Conservation (phyloP, 2,888 invertebrate species). For the Augochlorella aurata region DNA sequence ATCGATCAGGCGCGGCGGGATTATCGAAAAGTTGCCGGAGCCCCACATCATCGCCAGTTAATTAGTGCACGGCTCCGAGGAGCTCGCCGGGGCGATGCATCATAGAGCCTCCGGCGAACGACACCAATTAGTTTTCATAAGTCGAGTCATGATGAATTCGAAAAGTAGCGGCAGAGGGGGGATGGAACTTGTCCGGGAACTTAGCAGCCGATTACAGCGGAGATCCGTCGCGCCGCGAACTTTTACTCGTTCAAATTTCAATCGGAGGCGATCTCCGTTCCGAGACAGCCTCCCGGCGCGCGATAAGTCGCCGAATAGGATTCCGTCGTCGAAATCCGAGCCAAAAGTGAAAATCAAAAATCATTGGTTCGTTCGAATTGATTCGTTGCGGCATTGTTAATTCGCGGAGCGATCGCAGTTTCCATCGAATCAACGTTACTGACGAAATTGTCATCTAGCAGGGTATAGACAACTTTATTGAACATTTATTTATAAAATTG, state of each 20-base stretch:
- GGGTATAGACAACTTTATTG: too few species aligned
- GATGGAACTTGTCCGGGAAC: neutral
- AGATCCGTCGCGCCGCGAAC: neutral
- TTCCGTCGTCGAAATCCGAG: neutral
- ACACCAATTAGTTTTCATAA: constrained; percentile 17
- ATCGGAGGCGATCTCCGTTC: neutral
- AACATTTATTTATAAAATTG: too few species aligned
- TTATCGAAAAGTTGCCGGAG: neutral
- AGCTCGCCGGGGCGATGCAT: neutral
- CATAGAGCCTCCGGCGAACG: constrained; percentile 8
- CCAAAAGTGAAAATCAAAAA: neutral
- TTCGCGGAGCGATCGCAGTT: too few species aligned
- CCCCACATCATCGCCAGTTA: neutral
- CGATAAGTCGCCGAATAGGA: neutral
- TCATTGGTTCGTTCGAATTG: neutral
- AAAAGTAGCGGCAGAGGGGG: neutral
- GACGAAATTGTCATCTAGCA: too few species aligned
- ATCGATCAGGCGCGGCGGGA: neutral
- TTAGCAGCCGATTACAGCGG: constrained; percentile 4
- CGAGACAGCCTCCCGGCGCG: neutral
- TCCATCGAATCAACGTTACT: too few species aligned
- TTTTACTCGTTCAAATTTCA: neutral
- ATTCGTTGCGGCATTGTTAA: too few species aligned
- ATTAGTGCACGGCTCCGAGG: constrained; percentile 5
- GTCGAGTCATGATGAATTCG: constrained; percentile 13